Conservation (phyloP, 2,888 invertebrate genomes). For the Eretmocerus hayati region DNA sequence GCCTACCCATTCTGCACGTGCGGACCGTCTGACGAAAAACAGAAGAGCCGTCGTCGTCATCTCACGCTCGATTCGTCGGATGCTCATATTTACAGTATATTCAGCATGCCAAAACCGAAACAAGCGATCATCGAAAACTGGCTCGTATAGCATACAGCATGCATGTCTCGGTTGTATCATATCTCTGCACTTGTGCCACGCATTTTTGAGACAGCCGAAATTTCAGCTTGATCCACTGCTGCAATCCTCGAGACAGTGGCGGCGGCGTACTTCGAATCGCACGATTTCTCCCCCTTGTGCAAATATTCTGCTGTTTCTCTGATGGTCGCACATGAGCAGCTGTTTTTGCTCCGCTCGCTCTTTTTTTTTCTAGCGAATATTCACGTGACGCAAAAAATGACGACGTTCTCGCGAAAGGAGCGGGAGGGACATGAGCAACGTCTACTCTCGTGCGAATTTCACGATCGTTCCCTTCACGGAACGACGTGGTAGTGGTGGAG, state of each 20-base stretch:
- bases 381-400: neutral
- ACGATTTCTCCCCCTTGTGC: constrained; percentile 2
- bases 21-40: constrained; percentile 37
- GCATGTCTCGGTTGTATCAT: no score
- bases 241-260: no score
- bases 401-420: neutral
- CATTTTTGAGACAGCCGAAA: no score
- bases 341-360: neutral
- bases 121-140: no score
- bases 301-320: neutral
- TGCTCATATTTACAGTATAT: no score
- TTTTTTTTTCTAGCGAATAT: neutral
- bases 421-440: no score
- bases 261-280: constrained; percentile 3
- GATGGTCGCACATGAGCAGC: neutral
- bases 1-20: constrained; percentile 31
- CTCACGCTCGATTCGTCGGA: constrained; percentile 25
- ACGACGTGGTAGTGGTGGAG: neutral
- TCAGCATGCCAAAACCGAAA: no score
- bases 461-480: neutral
- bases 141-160: no score
- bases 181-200: no score
- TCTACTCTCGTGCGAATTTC: neutral
- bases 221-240: no score
- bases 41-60: constrained; percentile 28